A percentile compares a stretch with the other conserved stretches of the same genome.
These are phyloP conservation scores for Petrocephalus sullivani DNA, from an alignment of 2,797 vertebrate genomes.

Conservation along the genomic window DNA sequence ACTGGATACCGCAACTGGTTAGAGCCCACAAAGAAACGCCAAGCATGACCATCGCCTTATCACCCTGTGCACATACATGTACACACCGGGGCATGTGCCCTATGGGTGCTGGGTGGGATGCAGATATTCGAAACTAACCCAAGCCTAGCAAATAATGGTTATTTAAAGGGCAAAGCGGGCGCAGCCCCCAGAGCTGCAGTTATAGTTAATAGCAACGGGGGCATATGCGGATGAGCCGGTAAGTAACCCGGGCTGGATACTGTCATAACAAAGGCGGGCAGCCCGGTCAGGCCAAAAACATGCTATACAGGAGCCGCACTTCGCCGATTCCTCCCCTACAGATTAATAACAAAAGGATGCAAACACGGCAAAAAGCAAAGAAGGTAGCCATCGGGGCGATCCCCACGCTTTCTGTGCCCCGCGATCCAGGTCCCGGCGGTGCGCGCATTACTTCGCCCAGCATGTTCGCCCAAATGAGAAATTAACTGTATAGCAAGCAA, in stretches of 20 bases:
- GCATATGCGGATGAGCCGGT: background rate
- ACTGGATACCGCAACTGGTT: background rate
- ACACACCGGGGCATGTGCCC: background rate
- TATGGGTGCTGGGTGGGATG: background rate
- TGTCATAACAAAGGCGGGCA: slow-evolving; percentile 3
- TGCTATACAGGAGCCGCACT: background rate
- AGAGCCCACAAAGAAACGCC: background rate
- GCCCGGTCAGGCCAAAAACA: background rate
- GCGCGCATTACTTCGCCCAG: background rate
- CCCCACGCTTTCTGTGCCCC: no score
- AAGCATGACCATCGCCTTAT: background rate
- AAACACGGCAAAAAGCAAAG: background rate
- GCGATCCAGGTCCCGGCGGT: background rate
- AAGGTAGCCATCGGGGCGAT: background rate
- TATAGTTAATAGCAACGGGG: background rate
- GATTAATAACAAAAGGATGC: background rate
- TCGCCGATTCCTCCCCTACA: no score
- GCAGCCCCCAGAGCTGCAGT: background rate
- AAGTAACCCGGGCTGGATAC: background rate
- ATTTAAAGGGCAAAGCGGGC: background rate
- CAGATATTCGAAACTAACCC: background rate
- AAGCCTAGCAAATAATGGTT: background rate
- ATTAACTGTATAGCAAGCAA: background rate
- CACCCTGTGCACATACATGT: background rate
- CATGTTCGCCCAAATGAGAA: background rate